Percentiles rank a stretch among this genome's conserved stretches.
Evolutionary conservation across 30 jellyfish, hydroid and myxozoan genomes (phyloP).

Genomic region (Kudoa iwatai): DNA sequence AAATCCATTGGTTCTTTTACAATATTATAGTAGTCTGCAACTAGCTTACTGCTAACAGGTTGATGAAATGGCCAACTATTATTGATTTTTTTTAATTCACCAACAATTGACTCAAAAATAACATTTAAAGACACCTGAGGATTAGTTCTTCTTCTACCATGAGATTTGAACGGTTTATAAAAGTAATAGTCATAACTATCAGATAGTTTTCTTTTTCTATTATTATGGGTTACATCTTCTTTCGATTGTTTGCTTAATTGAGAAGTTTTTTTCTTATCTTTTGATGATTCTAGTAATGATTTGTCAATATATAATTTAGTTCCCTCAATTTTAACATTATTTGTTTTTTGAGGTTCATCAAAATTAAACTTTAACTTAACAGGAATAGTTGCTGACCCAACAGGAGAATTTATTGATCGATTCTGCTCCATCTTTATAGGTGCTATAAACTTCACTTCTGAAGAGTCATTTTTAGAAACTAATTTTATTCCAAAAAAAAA

Average conservation of each 20-base stretch:
- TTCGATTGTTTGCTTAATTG: slow-evolving; percentile 27
- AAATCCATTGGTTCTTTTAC: slow-evolving; percentile 69
- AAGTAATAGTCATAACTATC: neutral
- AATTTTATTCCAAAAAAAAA: too few relatives aligned
- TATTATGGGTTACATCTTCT: slow-evolving; percentile 3
- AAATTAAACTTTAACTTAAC: neutral
- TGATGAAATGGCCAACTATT: slow-evolving; percentile 94
- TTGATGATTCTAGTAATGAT: slow-evolving; percentile 60
- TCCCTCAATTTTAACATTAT: slow-evolving; percentile 44
- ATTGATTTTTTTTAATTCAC: slow-evolving; percentile 22
- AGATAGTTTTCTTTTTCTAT: neutral
- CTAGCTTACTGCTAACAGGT: slow-evolving; percentile 40
- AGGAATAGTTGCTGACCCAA: neutral
- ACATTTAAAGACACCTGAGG: slow-evolving; percentile 18
- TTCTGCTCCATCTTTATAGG: too few relatives aligned
- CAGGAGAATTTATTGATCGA: too few relatives aligned
- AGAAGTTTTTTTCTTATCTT: slow-evolving; percentile 36
- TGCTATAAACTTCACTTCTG: too few relatives aligned
- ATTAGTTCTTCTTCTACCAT: neutral
- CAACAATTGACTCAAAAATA: slow-evolving; percentile 13
- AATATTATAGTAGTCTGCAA: slow-evolving; percentile 41
- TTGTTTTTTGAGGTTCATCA: neutral
- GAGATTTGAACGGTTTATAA: neutral
- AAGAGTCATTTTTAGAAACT: too few relatives aligned
- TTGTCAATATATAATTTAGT: slow-evolving; percentile 43